Evolutionary conservation across 2,888 invertebrate species (phyloP), one percentile per base, ranked within the genome.

Genomic region (Gandaritis pyraliata): DNA sequence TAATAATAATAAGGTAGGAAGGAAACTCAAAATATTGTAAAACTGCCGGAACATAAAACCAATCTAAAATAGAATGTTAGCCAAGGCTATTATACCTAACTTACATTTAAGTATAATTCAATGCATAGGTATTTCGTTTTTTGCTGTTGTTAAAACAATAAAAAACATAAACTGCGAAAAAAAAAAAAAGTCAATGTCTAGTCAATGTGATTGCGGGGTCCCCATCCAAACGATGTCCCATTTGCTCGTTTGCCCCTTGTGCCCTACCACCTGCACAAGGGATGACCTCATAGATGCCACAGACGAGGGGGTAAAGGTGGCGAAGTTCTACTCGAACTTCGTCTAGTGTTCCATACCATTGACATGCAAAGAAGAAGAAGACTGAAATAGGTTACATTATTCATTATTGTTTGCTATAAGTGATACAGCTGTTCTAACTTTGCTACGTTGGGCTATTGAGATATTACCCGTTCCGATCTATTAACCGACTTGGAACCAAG

Each of bases 391-490:
- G n/a, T n/a, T n/a, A n/a, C n/a, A n/a, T n/a, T n/a, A n/a, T n/a
- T n/a, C n/a, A n/a, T n/a, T n/a, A n/a, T n/a, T n/a, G n/a, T n/a
- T n/a, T n/a, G n/a, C n/a, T n/a, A n/a, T n/a, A 11, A 30, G 2
- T 58, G 38, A 46, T 3, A 10, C n/a, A 48, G 47, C 48, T 41
- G 48, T 41, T 33, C 41, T 15, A 5, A 2, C 49, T 33, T 41
- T 15, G 23, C 54, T 39, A 18, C 43, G 58, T 45, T 62, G 57
- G 54, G 49, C 23, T 60, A 62, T 51, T 52, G 60, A 39, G 52
- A 62, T 69, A 74, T 77, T 73, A 72, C 65, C 67, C 60, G 69
- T 78, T 77, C 77, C 79, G 77, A 78, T 77, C 78, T 77, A 77
- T 77, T 78, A 77, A 77, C 76, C 73, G 66, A 73, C 70, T 71